Conservation (phyloP, 2,888 invertebrate genomes). For the Gerris lacustris region DNA sequence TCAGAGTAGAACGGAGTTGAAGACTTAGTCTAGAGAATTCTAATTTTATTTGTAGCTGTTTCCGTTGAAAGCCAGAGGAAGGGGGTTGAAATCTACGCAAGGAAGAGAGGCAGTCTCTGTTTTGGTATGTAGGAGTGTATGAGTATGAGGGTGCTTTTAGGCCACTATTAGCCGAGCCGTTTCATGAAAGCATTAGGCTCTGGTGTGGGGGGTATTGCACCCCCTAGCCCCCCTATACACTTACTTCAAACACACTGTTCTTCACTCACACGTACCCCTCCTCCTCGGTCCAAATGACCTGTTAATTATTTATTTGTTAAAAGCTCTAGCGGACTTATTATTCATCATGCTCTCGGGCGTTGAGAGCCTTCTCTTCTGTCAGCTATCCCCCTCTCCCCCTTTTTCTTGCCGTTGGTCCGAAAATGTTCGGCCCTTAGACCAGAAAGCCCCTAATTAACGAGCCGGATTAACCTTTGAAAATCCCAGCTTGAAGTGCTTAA, state of each 20-base stretch:
- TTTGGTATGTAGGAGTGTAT: background rate
- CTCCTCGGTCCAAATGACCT: background rate
- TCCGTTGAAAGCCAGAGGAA: background rate
- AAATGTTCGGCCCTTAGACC: too few relatives aligned
- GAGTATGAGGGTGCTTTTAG: background rate
- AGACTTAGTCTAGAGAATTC: too few relatives aligned
- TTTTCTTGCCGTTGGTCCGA: too few relatives aligned
- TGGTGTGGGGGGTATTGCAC: background rate
- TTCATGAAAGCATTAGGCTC: background rate
- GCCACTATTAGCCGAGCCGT: conserved; percentile 5
- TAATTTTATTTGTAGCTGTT: too few relatives aligned
- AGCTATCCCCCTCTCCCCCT: too few relatives aligned
- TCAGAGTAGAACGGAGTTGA: too few relatives aligned
- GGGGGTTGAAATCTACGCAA: background rate
- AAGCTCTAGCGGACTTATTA: conserved; percentile 1
- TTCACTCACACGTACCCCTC: background rate
- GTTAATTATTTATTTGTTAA: conserved; percentile 5
- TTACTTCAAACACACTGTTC: conserved; percentile 1
- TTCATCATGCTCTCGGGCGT: background rate
- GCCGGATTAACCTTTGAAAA: too few relatives aligned
- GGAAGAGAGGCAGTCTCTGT: background rate
- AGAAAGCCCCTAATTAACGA: too few relatives aligned
- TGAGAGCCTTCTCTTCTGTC: too few relatives aligned
- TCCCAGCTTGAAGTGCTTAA: too few relatives aligned
- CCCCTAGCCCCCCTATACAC: background rate